Evolutionary conservation across 2,888 invertebrate species (phyloP).

Genomic region (Andrena dorsata): DNA sequence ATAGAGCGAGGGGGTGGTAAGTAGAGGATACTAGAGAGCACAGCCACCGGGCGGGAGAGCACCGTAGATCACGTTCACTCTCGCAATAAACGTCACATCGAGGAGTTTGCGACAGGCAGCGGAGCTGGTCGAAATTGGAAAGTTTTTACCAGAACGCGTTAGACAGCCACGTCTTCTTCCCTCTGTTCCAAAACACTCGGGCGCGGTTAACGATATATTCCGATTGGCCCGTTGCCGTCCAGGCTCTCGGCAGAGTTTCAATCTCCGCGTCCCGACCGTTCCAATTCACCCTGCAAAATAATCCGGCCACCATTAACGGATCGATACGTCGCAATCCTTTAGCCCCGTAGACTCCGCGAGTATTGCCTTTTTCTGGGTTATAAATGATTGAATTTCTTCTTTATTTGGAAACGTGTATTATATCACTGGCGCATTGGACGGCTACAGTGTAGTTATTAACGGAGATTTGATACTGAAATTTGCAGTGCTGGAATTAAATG

Average conservation of each 20-base stretch:
- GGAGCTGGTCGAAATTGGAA: conserved; percentile 13
- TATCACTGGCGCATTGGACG: too few species aligned
- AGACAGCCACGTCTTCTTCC: not conserved
- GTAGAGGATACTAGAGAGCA: not conserved
- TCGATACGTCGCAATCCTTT: not conserved
- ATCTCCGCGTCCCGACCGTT: not conserved
- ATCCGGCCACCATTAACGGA: not conserved
- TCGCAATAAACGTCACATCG: conserved; percentile 31
- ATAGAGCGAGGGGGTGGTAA: not conserved
- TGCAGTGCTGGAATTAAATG: not conserved
- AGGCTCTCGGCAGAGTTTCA: not conserved
- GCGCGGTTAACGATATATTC: too few species aligned
- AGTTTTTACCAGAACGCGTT: not conserved
- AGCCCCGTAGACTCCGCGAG: not conserved
- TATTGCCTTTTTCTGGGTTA: too few species aligned
- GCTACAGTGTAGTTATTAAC: too few species aligned
- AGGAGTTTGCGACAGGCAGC: not conserved
- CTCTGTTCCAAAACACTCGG: not conserved
- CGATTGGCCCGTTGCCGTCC: too few species aligned
- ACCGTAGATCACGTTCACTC: conserved; percentile 24
- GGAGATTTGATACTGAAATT: not conserved
- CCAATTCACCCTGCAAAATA: not conserved
- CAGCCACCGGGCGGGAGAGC: not conserved
- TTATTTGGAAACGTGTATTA: too few species aligned
- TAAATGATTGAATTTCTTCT: too few species aligned